Evolutionary conservation across 2,888 invertebrate species (phyloP), one percentile per base, ranked within the genome.

Genomic region (Thumatha senex): DNA sequence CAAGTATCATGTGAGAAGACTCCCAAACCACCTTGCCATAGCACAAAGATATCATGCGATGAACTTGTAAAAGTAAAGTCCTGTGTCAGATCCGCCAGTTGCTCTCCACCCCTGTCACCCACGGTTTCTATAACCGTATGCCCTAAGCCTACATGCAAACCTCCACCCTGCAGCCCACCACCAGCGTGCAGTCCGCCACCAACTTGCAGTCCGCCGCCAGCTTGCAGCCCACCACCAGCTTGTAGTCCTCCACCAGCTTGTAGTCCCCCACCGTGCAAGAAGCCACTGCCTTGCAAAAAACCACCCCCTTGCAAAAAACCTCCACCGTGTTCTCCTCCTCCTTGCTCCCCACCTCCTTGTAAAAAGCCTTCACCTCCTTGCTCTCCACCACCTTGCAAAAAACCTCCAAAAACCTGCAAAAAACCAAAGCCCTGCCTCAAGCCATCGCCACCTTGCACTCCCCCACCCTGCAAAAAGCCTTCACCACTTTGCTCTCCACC

Each of bases 11-110:
- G 77, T 53, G 51, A 62, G 11, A 55, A 39, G 8, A 40, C 58
- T 46, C 55, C 58, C 31, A 63, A 65, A 3, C 65, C 77, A 10
- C 50, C 67, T 2, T 75, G 78, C 50, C 46, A 24, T 0, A 15
- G 5, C 12, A 38, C 56, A 18, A 60, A 40, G 12, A 1, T 35
- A 12, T 51, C 57, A 29, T 63, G 61, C 18, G 56, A 60, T 10
- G 35, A 35, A 15, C 29, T 38, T 7, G 5, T 38, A 8, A 38
- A 11, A 30, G 29, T 3, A 11, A 34, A 12, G 0, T 31, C 13
- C 2, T 7, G 18, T 24, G 18, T 5, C 18, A 24, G 18, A 24
- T 24, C 31, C 31, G 2, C 31, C 31, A 10, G 31, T 31, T 31
- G 31, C 7, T 31, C 31, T 24, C 18, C 18, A 24, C 18, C 18